Conservation (phyloP, 1,140 invertebrate species). For the Pseudomyrmex flavicornis region DNA sequence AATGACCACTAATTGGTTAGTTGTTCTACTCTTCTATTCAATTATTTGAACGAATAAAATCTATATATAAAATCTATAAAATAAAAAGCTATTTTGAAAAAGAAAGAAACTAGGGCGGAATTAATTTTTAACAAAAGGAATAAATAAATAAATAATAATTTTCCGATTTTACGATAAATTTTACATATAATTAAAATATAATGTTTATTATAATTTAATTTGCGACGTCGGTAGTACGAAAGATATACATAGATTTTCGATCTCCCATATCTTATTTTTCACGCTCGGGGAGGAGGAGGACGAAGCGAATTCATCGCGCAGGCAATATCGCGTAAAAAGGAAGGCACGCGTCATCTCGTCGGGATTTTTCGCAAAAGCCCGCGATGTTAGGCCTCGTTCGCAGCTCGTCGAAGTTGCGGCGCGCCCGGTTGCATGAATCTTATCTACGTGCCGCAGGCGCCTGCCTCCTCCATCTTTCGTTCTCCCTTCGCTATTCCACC, state of each 20-base stretch:
- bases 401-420: slow-evolving; percentile 64
- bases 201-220: no score
- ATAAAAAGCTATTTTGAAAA: no score
- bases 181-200: no score
- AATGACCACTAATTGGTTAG: not conserved
- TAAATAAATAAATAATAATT: no score
- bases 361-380: slow-evolving; percentile 63
- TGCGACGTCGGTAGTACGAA: no score
- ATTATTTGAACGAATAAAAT: not conserved
- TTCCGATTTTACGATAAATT: no score
- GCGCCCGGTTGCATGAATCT: slow-evolving; percentile 66
- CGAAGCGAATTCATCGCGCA: slow-evolving; percentile 43
- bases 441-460: slow-evolving; percentile 74
- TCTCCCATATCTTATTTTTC: no score
- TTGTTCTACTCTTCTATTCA: slow-evolving; percentile 1
- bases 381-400: slow-evolving; percentile 68
- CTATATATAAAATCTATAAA: no score
- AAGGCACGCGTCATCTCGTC: slow-evolving; percentile 11
- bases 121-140: no score
- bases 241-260: no score
- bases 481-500: slow-evolving; percentile 47
- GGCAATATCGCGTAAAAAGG: slow-evolving; percentile 57
- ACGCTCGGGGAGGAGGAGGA: no score
- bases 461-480: slow-evolving; percentile 4
- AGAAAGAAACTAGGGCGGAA: no score